Conservation (phyloP, 2,113 vertebrate species). For the Macheiramphus alcinus region DNA sequence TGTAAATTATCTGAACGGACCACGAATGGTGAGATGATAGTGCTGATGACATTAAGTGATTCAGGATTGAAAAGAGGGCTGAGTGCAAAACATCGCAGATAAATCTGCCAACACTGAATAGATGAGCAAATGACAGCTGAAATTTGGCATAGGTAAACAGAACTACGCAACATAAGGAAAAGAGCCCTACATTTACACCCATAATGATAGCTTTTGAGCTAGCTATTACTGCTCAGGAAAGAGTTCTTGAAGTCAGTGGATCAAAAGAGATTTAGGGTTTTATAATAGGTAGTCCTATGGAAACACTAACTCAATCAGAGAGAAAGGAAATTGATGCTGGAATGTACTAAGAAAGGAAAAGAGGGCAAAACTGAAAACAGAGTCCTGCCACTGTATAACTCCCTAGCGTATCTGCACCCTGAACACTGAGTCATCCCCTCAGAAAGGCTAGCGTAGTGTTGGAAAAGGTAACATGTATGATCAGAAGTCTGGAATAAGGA, state of each 20-base stretch:
- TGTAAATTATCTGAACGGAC: not conserved
- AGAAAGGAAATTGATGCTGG: not conserved
- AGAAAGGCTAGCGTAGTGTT: not conserved
- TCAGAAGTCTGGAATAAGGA: not conserved
- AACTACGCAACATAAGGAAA: not conserved
- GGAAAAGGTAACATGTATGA: not conserved
- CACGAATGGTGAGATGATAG: not conserved
- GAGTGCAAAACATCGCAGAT: not conserved
- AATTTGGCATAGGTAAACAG: not conserved
- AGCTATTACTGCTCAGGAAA: not conserved
- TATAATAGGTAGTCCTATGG: not conserved
- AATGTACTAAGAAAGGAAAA: not conserved
- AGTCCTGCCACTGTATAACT: not conserved
- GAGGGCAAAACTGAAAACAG: not conserved
- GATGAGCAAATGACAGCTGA: not conserved
- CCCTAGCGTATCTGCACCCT: not conserved
- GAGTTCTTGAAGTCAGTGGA: not conserved
- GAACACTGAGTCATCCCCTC: not conserved
- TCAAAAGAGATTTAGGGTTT: not conserved
- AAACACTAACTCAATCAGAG: not conserved
- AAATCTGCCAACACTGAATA: not conserved
- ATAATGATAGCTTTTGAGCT: not conserved
- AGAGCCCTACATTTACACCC: not conserved
- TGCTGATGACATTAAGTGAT: rapidly evolving
- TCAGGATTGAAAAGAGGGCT: not conserved